Evolutionary conservation across 2,797 vertebrate genomes (phyloP).

Genomic region (Podarcis siculus): DNA sequence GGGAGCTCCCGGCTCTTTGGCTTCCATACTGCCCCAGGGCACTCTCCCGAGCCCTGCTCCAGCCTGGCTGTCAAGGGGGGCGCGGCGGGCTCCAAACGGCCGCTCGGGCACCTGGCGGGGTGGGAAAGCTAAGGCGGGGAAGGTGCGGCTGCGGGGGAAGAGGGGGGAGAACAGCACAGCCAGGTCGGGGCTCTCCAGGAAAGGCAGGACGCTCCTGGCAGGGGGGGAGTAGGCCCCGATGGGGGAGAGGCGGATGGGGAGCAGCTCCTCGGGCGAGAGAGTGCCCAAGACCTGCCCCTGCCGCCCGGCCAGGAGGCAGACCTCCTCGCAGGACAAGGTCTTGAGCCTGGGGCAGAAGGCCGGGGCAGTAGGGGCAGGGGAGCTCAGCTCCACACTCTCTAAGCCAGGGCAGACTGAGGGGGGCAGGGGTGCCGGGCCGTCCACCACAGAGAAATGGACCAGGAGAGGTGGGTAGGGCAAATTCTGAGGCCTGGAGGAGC

Average conservation of each 20-base stretch:
- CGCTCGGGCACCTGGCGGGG: constrained; percentile 80
- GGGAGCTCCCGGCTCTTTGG: constrained; percentile 38
- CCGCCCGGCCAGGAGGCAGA: constrained; percentile 3
- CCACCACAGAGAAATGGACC: constrained; percentile 74
- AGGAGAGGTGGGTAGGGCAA: constrained; percentile 78
- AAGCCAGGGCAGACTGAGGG: background rate
- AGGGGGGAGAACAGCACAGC: constrained; percentile 86
- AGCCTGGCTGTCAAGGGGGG: constrained; percentile 50
- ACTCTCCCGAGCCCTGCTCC: background rate
- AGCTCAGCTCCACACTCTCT: background rate
- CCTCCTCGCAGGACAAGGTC: constrained; percentile 28
- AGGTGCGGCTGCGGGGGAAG: constrained; percentile 88
- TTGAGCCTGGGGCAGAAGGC: constrained; percentile 6
- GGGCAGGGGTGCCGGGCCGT: constrained; percentile 2
- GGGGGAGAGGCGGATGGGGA: constrained; percentile 87
- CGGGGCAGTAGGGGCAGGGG: background rate
- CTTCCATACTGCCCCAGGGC: background rate
- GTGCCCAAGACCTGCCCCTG: constrained; percentile 52
- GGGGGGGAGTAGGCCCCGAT: constrained; percentile 90
- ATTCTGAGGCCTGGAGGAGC: constrained; percentile 14
- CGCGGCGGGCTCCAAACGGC: constrained; percentile 44
- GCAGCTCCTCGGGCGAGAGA: constrained; percentile 78
- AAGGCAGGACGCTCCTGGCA: constrained; percentile 76
- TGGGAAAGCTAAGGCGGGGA: constrained; percentile 82
- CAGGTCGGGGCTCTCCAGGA: constrained; percentile 77